Percentiles rank a stretch among this genome's conserved stretches.
phyloP scores from a whole-genome alignment of 2,113 vertebrate genomes.

The Brachypodius melanocephalos region DNA sequence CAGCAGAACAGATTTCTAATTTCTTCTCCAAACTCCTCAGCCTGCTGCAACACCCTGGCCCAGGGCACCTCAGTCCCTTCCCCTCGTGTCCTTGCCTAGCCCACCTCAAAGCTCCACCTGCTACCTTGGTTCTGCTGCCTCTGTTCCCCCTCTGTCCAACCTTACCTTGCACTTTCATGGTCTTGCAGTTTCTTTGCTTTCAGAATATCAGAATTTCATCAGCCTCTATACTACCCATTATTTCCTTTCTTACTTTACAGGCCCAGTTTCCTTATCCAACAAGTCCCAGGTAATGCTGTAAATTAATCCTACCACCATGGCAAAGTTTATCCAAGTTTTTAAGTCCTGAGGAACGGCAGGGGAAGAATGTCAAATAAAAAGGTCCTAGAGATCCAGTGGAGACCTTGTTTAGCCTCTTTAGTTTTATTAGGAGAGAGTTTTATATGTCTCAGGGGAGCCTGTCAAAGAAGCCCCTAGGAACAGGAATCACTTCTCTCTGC shows the following conservation, averaged over 20 bases:
- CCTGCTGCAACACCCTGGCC: not conserved
- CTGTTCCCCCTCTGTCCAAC: not conserved
- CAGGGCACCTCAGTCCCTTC: not conserved
- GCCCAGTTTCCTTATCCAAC: not conserved
- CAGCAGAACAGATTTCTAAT: not conserved
- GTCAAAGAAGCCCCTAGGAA: not conserved
- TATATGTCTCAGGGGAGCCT: not conserved
- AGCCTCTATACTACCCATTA: not conserved
- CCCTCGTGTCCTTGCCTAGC: not conserved
- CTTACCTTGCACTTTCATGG: not conserved
- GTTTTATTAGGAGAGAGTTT: not conserved
- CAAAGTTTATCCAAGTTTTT: not conserved
- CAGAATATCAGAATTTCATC: not conserved
- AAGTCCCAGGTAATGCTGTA: not conserved
- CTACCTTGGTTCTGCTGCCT: not conserved
- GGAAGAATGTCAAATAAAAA: not conserved
- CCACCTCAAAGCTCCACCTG: not conserved
- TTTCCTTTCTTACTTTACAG: not conserved
- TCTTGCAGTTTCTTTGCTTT: not conserved
- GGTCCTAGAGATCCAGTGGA: not conserved
- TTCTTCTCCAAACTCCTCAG: not conserved
- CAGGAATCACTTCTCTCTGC: not conserved
- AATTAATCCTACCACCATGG: not conserved
- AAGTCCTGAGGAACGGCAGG: not conserved
- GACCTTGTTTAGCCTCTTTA: not conserved